Conservation (phyloP, 2,113 vertebrate species). For the Cottus gobio region DNA sequence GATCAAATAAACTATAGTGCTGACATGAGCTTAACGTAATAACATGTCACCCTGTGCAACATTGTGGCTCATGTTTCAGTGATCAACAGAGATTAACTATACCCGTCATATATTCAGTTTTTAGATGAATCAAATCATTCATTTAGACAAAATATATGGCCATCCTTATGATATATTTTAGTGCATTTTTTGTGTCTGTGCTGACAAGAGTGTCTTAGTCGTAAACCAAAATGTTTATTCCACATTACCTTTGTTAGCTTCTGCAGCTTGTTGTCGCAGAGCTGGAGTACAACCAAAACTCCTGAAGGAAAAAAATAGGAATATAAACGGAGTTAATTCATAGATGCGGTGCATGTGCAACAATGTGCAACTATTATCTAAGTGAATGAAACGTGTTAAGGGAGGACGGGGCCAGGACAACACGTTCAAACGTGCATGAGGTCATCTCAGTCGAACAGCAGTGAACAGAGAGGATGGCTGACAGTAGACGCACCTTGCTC, state of each 20-base stretch:
- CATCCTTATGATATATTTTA: not conserved
- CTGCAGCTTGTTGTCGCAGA: constrained; percentile 70
- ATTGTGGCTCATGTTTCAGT: not conserved
- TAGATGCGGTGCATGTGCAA: too few species aligned
- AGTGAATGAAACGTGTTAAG: too few species aligned
- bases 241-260: constrained; percentile 79
- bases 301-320: constrained; percentile 63
- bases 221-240: not conserved
- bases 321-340: too few species aligned
- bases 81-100: not conserved
- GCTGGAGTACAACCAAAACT: constrained; percentile 77
- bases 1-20: not conserved
- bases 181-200: too few species aligned
- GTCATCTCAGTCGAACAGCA: too few species aligned
- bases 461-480: not conserved
- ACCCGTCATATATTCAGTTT: too few species aligned
- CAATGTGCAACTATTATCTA: too few species aligned
- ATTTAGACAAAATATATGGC: not conserved
- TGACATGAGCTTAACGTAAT: not conserved
- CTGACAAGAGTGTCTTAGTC: not conserved
- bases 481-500: not conserved
- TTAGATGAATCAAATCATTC: not conserved
- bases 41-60: not conserved
- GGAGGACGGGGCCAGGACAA: not conserved
- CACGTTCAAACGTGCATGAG: not conserved